Conservation (phyloP, 2,797 vertebrate genomes). For the Setipinna tenuifilis region DNA sequence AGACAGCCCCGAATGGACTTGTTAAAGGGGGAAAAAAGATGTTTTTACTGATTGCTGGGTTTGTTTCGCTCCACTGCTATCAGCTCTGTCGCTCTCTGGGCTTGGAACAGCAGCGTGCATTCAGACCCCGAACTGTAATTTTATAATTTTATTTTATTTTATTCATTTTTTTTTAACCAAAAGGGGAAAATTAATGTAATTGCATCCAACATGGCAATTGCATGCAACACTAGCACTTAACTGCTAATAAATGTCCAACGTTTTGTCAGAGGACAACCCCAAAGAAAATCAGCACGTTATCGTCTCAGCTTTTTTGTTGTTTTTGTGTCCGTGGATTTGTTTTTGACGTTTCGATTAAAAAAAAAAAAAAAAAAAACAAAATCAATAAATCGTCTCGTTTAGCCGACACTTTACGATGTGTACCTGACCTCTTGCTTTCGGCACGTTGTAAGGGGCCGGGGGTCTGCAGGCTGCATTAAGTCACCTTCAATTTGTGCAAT, state of each 20-base stretch:
- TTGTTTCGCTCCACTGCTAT: slow-evolving; percentile 22
- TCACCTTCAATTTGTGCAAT: slow-evolving; percentile 11
- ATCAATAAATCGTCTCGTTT: neutral
- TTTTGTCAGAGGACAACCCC: neutral
- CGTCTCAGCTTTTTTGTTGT: neutral
- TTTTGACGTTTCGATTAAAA: neutral
- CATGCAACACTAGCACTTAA: slow-evolving; percentile 21
- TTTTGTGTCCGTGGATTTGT: neutral
- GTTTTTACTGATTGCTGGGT: slow-evolving; percentile 34
- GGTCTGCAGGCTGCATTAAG: neutral
- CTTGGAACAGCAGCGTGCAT: neutral
- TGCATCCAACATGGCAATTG: slow-evolving; percentile 22
- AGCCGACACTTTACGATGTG: neutral
- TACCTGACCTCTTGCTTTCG: neutral
- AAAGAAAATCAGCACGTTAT: neutral
- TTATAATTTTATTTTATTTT: too few species aligned
- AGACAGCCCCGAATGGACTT: slow-evolving; percentile 35
- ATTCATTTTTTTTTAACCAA: slow-evolving; percentile 6
- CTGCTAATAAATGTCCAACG: slow-evolving; percentile 6
- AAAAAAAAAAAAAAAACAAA: neutral
- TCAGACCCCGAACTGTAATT: slow-evolving; percentile 4
- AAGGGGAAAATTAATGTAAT: slow-evolving; percentile 26
- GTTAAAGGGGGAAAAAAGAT: slow-evolving; percentile 18
- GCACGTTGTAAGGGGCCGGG: neutral
- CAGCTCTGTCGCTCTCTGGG: neutral